Conservation (phyloP, 2,797 vertebrate genomes). For the Labroides dimidiatus region DNA sequence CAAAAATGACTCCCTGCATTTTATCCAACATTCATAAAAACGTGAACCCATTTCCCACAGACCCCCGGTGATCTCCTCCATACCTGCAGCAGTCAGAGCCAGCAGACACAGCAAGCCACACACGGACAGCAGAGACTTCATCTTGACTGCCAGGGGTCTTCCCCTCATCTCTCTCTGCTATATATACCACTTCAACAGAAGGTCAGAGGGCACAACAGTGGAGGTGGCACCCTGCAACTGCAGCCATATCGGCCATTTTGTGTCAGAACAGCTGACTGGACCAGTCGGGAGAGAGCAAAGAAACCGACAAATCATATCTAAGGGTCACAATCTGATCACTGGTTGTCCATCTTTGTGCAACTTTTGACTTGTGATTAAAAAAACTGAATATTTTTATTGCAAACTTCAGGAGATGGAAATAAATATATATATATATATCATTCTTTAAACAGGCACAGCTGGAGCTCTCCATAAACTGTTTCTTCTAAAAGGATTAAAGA, state of each 20-base stretch:
- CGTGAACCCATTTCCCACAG: background rate
- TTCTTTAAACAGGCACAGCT: background rate
- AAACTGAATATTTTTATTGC: background rate
- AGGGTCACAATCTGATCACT: background rate
- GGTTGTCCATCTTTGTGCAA: background rate
- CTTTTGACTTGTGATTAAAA: background rate
- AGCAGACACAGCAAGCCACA: conserved; percentile 89
- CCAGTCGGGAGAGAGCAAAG: conserved; percentile 44
- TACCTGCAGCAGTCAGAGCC: conserved; percentile 90
- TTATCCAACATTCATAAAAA: too few species aligned
- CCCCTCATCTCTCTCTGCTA: conserved; percentile 78
- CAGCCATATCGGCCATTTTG: conserved; percentile 59
- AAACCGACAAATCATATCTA: background rate
- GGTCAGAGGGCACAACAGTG: conserved; percentile 80
- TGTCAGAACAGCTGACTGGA: conserved; percentile 68
- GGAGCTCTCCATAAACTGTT: background rate
- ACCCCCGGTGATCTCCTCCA: background rate
- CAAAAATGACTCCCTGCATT: background rate
- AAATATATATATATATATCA: too few species aligned
- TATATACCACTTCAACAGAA: conserved; percentile 86
- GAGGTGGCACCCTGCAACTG: conserved; percentile 62
- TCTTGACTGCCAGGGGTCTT: conserved; percentile 92
- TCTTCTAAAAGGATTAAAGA: conserved; percentile 5
- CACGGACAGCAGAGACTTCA: conserved; percentile 89
- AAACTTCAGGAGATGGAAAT: background rate